Percentiles rank a stretch among this genome's conserved stretches.
Evolutionary conservation across 2,113 vertebrate genomes (phyloP).

Genomic region (Bufo gargarizans): DNA sequence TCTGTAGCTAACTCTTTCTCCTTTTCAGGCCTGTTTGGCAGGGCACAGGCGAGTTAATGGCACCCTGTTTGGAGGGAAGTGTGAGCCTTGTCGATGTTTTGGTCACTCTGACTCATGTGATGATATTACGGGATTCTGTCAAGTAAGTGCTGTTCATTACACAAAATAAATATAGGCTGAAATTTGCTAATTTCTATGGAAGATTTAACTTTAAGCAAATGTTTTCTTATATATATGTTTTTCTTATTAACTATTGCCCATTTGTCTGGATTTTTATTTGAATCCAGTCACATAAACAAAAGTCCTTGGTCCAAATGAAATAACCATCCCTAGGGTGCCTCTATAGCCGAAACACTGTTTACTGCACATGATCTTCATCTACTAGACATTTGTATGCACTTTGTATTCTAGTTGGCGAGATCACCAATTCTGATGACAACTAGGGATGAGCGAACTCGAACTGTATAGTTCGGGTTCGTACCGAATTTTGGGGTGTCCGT

Average conservation of each 20-base stretch:
- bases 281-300: neutral
- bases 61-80: conserved; percentile 77
- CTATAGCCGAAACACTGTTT: neutral
- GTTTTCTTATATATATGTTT: neutral
- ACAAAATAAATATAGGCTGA: neutral
- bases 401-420: neutral
- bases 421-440: neutral
- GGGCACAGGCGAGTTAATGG: conserved; percentile 78
- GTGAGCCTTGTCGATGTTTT: conserved; percentile 78
- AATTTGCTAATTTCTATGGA: neutral
- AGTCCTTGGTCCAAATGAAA: neutral
- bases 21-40: conserved; percentile 76
- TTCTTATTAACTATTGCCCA: neutral
- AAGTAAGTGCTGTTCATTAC: conserved; percentile 71
- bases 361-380: neutral
- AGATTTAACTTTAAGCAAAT: neutral
- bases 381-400: neutral
- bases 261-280: neutral
- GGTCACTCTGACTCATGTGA: conserved; percentile 78
- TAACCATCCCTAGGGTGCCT: neutral
- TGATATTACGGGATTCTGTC: conserved; percentile 78
- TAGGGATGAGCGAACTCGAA: too few relatives aligned
- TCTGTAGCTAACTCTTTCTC: neutral
- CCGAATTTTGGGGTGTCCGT: too few relatives aligned
- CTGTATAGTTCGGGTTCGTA: too few relatives aligned